Percentiles rank a stretch among this genome's conserved stretches.
These are phyloP conservation scores for Hydrophis major DNA, from an alignment of 2,797 vertebrate species.

Conservation along the genomic window DNA sequence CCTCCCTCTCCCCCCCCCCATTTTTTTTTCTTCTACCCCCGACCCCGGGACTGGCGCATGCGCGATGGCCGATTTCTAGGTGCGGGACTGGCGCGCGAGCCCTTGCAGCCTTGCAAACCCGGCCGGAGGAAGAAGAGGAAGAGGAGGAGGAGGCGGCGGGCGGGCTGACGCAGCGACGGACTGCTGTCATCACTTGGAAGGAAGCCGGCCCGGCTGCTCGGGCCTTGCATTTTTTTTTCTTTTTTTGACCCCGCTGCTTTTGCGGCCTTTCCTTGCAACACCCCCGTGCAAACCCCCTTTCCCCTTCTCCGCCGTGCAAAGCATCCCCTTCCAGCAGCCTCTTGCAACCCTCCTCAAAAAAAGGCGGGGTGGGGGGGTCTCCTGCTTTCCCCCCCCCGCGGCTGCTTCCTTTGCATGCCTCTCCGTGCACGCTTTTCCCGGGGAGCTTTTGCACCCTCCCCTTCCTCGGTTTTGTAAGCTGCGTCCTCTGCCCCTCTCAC, in stretches of 20 bases:
- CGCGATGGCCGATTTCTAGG: background rate
- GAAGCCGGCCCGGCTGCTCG: background rate
- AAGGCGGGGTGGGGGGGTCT: background rate
- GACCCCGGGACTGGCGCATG: background rate
- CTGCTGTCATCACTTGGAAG: background rate
- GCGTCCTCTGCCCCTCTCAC: background rate
- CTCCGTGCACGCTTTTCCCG: background rate
- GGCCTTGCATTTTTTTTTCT: background rate
- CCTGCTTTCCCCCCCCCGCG: background rate
- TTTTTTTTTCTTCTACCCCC: too few species aligned
- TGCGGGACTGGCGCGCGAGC: slow-evolving; percentile 11
- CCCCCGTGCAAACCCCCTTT: background rate
- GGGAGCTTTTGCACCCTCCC: too few species aligned
- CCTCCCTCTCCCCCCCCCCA: background rate
- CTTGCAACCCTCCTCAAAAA: background rate
- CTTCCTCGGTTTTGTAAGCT: background rate
- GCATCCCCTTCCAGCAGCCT: too few species aligned
- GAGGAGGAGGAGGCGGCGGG: background rate
- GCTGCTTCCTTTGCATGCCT: background rate
- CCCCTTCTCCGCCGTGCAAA: background rate
- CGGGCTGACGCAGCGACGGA: background rate
- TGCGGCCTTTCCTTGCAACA: slow-evolving; percentile 5
- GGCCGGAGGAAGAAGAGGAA: too few species aligned
- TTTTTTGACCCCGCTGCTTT: background rate
- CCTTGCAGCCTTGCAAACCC: background rate